Evolutionary conservation across 2,888 invertebrate species (phyloP), one percentile per base, ranked within the genome.

Genomic region (Heteropelma amictum): DNA sequence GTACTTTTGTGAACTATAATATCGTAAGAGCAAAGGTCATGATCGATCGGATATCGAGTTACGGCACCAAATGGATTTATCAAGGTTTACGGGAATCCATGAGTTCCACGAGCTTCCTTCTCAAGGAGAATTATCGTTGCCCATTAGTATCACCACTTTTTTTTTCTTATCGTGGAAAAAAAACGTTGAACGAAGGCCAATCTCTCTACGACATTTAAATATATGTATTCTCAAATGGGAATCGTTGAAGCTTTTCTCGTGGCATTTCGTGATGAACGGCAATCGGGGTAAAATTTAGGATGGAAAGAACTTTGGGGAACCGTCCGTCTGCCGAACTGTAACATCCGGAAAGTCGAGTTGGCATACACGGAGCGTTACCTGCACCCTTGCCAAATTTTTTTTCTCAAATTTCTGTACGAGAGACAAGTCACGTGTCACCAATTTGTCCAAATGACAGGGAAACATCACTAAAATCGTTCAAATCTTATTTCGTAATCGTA

Each of bases 221-320:
- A 40, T 49, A 30, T 72, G 33, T 64, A 45, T 60, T 75, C 23
- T 40, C 38, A 19, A 30, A 58, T 51, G 7, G 65, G 51, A 26
- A 35, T 63, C 14, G 38, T 51, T 75, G 28, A 23, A 51, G 12
- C 12, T 47, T 70, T 45, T 75, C 61, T 61, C 61, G 69, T 82
- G 81, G 83, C 82, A 81, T 84, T 83, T 81, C 84, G 84, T 83
- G 82, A 84, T 80, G 77, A 56, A 49, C 21, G 61, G 73, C 79
- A 73, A 58, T 69, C 68, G 72, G 56, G 6, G 14, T 6, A 38
- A 23, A 54, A 53, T 45, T 45, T 69, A 74, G 72, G 60, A 64
- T 47, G 42, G 49, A 42, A 60, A 64, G 19, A 49, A 58, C 53
- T 49, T 40, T 26, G n/a, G 26, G 21, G 58, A 72, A 73, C 70